Base-by-base conservation (phyloP, 2,888 invertebrate species). In the Drosophila paracracens region DNA sequence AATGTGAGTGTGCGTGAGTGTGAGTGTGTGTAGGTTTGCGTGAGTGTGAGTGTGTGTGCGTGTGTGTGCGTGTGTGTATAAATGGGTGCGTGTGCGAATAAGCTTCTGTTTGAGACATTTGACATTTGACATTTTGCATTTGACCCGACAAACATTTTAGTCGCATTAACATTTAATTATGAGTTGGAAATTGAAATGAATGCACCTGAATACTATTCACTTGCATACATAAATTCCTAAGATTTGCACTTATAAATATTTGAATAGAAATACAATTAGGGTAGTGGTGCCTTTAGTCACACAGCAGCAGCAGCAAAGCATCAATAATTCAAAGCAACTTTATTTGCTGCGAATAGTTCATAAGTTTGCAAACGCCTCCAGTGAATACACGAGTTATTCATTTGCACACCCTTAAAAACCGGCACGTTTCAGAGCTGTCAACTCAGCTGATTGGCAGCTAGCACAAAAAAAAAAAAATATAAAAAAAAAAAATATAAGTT, bases 401-500 rank as follows among this genome's bases (percentile, higher is more conserved):
- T 57, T 60, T 56, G 27, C 46, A 46, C 46, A 50, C 50, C 50
- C 27, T 11, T 31, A 33, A 33, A 53, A 31, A 31, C 13, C 8
- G 13, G 38, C 56, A 48, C 33, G 21, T 46, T 43, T 31, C 43
- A 35, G 18, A 59, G 48, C 70, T 80, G 79, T 80, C 79, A 79
- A 40, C 58, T 58, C 6, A 18, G 21, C 29, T 52, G 79, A 80
- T 66, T 65, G 76, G 54, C 76, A 76, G 76, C 63, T 35, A 35
- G 8, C 29, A 40, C 50, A 27, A 13, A n/a, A 16, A 48, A 27
- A 13, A n/a, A 16, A 38, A 4, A 25, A 25, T 4, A 18, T n/a
- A 16, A n/a, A 16, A 2, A 50, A 11, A 29, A 21, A 25, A 38
- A 16, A 50, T 16, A 57, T 11, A 59, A 69, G 38, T 52, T 25